These are phyloP conservation scores for pig (Sus scrofa) DNA, from an alignment of 2,113 vertebrate genomes.

Conservation along the genomic window T2T-Sscrofa CM000812.6:51657501-51658000, in stretches of 20 bases:
- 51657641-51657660: not conserved
- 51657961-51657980: not conserved
- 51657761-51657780: constrained; percentile 8
- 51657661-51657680: not conserved
- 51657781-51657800: not conserved
- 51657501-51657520: not conserved
- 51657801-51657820: no score
- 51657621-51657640: not conserved
- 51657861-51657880: no score
- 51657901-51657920: no score
- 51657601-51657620: not conserved
- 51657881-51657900: no score
- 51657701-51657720: not conserved
- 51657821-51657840: no score
- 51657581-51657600: not conserved
- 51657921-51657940: no score
- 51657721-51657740: not conserved
- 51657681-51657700: not conserved
- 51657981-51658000: not conserved
- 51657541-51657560: not conserved
- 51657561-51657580: not conserved
- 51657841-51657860: no score
- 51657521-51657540: not conserved
- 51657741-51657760: not conserved
- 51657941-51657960: not conserved